Evolutionary conservation across 1,140 invertebrate genomes (phyloP).

Genomic region (Drosophila arizonae): DNA sequence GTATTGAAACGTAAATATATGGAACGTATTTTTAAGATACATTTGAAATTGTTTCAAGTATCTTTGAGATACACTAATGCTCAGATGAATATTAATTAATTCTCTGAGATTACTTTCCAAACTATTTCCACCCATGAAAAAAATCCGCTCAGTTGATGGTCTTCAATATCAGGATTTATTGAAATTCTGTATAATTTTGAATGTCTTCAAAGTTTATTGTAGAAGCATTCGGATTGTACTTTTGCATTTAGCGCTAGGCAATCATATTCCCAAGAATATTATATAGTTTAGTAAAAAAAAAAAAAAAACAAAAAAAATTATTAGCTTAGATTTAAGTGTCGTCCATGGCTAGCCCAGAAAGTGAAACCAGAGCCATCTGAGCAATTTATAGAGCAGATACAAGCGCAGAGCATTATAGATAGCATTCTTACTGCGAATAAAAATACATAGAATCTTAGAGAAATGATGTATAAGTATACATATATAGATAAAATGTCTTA

Average conservation of each 20-base stretch:
- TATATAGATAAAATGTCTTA: background rate
- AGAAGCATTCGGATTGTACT: no score
- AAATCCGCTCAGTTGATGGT: background rate
- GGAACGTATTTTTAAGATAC: no score
- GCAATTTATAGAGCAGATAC: constrained; percentile 62
- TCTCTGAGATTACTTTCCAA: no score
- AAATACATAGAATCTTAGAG: background rate
- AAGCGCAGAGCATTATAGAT: constrained; percentile 46
- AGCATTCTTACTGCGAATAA: constrained; percentile 43
- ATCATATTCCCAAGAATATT: background rate
- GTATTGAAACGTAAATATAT: no score
- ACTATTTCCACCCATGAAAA: no score
- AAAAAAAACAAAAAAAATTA: background rate
- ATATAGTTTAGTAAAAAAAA: background rate
- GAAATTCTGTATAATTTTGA: no score
- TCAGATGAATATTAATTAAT: no score
- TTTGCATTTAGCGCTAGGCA: no score
- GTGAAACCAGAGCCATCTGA: constrained; percentile 52
- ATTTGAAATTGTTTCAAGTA: background rate
- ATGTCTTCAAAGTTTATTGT: no score
- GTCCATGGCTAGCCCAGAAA: constrained; percentile 23
- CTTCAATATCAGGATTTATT: no score
- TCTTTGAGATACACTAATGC: background rate
- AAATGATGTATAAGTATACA: background rate
- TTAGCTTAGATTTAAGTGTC: background rate